phyloP scores from a whole-genome alignment of 2,797 vertebrate species.

The Chelmon rostratus region DNA sequence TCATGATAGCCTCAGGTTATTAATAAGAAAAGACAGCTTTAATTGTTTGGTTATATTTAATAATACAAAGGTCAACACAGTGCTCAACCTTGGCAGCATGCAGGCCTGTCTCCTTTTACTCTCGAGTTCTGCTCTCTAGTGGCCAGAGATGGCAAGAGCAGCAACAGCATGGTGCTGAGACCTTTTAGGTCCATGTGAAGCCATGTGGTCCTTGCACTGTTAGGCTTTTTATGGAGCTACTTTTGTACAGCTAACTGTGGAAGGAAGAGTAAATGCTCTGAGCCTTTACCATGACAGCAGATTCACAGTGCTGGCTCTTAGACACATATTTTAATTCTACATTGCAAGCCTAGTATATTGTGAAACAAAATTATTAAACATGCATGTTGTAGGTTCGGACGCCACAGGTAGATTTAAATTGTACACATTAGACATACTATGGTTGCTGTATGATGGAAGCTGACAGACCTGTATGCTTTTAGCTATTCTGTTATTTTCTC shows the following conservation, averaged over 20 bases:
- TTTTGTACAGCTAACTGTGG: slow-evolving; percentile 4
- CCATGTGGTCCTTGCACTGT: slow-evolving; percentile 27
- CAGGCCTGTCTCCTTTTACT: slow-evolving; percentile 20
- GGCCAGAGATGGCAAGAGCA: slow-evolving; percentile 45
- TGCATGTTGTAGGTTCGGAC: not conserved
- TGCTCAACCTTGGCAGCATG: slow-evolving; percentile 59
- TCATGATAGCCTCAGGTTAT: slow-evolving; percentile 56
- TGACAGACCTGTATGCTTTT: slow-evolving; percentile 7
- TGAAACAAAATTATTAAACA: not conserved
- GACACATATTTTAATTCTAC: not conserved
- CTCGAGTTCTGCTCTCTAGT: slow-evolving; percentile 75
- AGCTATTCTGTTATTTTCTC: slow-evolving; percentile 23
- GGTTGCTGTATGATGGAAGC: not conserved
- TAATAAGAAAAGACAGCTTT: slow-evolving; percentile 50
- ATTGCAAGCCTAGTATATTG: not conserved
- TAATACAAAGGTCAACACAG: slow-evolving; percentile 70
- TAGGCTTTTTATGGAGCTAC: slow-evolving; percentile 11
- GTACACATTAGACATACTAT: not conserved
- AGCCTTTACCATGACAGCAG: slow-evolving; percentile 34
- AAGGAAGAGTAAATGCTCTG: slow-evolving; percentile 36
- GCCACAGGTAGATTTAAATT: not conserved
- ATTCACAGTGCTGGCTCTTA: not conserved
- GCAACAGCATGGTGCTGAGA: slow-evolving; percentile 16
- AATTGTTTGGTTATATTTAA: slow-evolving; percentile 70
- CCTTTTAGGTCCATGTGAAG: slow-evolving; percentile 41